Evolutionary conservation across 2,888 invertebrate species (phyloP), one percentile per base, ranked within the genome.

Genomic region (Stegophylla sp.): DNA sequence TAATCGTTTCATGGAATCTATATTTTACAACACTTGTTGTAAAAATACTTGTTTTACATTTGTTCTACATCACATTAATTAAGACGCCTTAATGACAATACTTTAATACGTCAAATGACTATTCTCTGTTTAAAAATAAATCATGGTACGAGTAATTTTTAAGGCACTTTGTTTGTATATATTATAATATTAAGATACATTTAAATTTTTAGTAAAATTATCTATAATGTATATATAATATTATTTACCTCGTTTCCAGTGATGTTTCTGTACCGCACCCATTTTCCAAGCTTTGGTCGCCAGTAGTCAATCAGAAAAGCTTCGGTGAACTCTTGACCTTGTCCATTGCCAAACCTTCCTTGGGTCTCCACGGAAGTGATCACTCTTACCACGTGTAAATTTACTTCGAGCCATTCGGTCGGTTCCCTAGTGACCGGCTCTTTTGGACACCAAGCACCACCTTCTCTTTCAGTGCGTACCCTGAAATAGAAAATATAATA

Each of bases 381-480:
- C 86, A 95, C 91, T 87, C 93, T 92, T 66, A 94, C 91, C 26
- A 89, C 88, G 85, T 91, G 91, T 83, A 97, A 89, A 86, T 96
- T 92, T 83, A 94, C 90, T 89, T 96, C 91, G 83, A 93, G 87
- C 92, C 93, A 93, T 87, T 93, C 93, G 82, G 89, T 89, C 3
- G 92, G 89, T 84, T 93, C 92, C n/a, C 91, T 90, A 34, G 92
- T 92, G 85, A 94, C 92, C 86, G 92, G 92, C 73, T 90, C 89
- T 87, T 91, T 91, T 15, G 97, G 96, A 88, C 97, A 97, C 97
- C 96, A 97, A 0, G 96, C 96, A 66, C 96, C 96, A 17, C 95
- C 94, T 85, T 92, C 91, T 84, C 90, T 89, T 86, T 96, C 96
- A 84, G 91, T 91, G 84, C 93, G 91, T 84, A 96, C 88, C 86